Evolutionary conservation across 2,888 invertebrate genomes (phyloP).

Genomic region (Andrena chrysosceles): DNA sequence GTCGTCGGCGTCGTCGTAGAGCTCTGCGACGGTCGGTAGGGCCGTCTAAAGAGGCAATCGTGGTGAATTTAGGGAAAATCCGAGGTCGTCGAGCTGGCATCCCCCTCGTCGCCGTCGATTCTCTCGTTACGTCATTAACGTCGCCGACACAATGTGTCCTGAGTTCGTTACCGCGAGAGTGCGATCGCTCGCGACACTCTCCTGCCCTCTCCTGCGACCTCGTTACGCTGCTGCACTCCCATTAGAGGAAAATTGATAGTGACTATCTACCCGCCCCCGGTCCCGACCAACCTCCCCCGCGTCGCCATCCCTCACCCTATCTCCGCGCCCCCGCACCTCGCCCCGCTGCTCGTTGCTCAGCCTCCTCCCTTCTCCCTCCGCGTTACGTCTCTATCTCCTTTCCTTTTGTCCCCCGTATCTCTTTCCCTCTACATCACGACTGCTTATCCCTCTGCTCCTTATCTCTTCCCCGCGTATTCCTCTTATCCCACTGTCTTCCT

Average conservation of each 20-base stretch:
- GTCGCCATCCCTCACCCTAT: constrained; percentile 25
- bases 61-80: constrained; percentile 65
- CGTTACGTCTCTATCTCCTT: constrained; percentile 6
- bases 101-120: constrained; percentile 67
- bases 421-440: constrained; percentile 16
- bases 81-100: constrained; percentile 30
- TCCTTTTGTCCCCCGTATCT: constrained; percentile 43
- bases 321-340: constrained; percentile 22
- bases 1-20: constrained; percentile 6
- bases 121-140: constrained; percentile 78
- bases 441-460: constrained; percentile 48
- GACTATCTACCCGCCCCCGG: constrained; percentile 66
- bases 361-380: not conserved
- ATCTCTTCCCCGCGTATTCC: constrained; percentile 24
- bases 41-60: constrained; percentile 54
- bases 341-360: constrained; percentile 23
- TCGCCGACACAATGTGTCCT: constrained; percentile 77
- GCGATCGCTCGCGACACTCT: constrained; percentile 77
- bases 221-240: constrained; percentile 78
- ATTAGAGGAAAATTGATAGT: constrained; percentile 82
- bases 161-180: constrained; percentile 78
- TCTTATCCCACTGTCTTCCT: constrained; percentile 16
- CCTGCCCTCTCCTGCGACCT: constrained; percentile 75
- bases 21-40: constrained; percentile 9
- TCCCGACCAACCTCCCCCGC: not conserved